Evolutionary conservation across 2,888 invertebrate genomes (phyloP).

Genomic region (Osedax fenrisi): DNA sequence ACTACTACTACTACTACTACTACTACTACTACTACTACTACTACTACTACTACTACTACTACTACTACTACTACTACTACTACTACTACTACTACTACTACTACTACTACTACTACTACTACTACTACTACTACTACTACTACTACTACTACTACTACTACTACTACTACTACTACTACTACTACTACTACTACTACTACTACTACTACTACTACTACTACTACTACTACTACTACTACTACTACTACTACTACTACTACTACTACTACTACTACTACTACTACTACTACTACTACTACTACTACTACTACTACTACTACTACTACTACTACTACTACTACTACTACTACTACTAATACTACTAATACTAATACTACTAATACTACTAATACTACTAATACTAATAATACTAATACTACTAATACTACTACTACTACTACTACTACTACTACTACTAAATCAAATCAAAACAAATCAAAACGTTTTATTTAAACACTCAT

Average conservation of each 20-base stretch:
- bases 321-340: slow-evolving; percentile 1
- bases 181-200: slow-evolving; percentile 8
- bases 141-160: neutral
- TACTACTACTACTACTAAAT: no score
- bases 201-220: slow-evolving; percentile 13
- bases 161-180: neutral
- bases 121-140: slow-evolving; percentile 8
- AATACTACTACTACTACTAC: no score
- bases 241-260: neutral
- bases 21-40: neutral
- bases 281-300: slow-evolving; percentile 11
- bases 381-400: no score
- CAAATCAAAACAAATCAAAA: no score
- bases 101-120: neutral
- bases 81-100: slow-evolving; percentile 10
- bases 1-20: neutral
- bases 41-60: neutral
- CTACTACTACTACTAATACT: no score
- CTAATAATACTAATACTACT: no score
- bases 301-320: slow-evolving; percentile 19
- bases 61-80: neutral
- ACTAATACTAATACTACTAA: no score
- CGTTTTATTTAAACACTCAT: no score
- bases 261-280: slow-evolving; percentile 9
- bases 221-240: neutral